These are phyloP conservation scores for Poeciliopsis occidentalis DNA, from an alignment of 2,113 vertebrate species.

Conservation along the genomic window DNA sequence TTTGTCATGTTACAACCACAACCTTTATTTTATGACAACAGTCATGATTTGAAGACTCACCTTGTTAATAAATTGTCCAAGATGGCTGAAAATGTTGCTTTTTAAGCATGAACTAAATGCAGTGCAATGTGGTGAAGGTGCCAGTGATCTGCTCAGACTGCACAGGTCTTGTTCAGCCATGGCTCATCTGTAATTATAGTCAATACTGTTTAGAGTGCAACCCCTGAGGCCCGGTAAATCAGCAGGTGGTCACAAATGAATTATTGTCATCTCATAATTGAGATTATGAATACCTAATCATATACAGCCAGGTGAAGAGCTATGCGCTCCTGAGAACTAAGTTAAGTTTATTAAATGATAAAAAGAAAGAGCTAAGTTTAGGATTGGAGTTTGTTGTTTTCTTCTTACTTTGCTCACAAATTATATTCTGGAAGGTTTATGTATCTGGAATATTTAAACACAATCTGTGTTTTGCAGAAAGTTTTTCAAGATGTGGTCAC, in stretches of 20 bases:
- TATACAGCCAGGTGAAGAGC: not conserved
- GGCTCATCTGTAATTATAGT: slow-evolving; percentile 50
- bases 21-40: not conserved
- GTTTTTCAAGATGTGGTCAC: too few species aligned
- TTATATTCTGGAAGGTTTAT: too few species aligned
- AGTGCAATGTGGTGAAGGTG: slow-evolving; percentile 6
- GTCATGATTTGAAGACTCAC: not conserved
- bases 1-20: not conserved
- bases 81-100: slow-evolving; percentile 14
- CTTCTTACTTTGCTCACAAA: too few species aligned
- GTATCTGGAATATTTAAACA: too few species aligned
- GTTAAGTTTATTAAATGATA: too few species aligned
- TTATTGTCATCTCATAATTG: slow-evolving; percentile 34
- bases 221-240: slow-evolving; percentile 28
- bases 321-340: too few species aligned
- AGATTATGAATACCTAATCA: too few species aligned
- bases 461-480: too few species aligned
- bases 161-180: slow-evolving; percentile 46
- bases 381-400: too few species aligned
- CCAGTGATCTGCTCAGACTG: slow-evolving; percentile 17
- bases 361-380: too few species aligned
- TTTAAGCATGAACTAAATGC: slow-evolving; percentile 11
- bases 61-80: slow-evolving; percentile 29
- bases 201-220: not conserved
- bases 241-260: slow-evolving; percentile 41